Conservation (phyloP, 2,888 invertebrate genomes). For the Drosophila fulvimacula region DNA sequence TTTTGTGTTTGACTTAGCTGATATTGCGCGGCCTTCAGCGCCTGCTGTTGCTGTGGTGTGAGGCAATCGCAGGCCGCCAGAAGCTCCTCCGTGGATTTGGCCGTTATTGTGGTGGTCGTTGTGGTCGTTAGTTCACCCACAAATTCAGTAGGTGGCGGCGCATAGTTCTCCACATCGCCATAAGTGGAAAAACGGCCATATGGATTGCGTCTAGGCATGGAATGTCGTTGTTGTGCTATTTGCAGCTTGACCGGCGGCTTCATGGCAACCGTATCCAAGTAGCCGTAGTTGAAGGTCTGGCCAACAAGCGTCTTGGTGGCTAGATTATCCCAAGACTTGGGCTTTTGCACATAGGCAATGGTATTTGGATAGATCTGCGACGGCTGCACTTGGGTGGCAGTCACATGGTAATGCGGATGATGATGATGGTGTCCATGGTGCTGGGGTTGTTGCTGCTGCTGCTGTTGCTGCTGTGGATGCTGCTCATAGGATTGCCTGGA, state of each 20-base stretch:
- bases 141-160: slow-evolving; percentile 85
- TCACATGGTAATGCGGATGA: slow-evolving; percentile 84
- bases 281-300: slow-evolving; percentile 94
- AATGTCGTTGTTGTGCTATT: slow-evolving; percentile 85
- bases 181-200: slow-evolving; percentile 85
- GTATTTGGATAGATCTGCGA: slow-evolving; percentile 83
- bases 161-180: slow-evolving; percentile 84
- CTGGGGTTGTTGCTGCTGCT: slow-evolving; percentile 79
- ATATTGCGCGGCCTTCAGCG: slow-evolving; percentile 75
- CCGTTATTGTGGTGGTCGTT: slow-evolving; percentile 86
- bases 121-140: slow-evolving; percentile 85
- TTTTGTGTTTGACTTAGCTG: slow-evolving; percentile 79
- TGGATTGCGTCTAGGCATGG: slow-evolving; percentile 85
- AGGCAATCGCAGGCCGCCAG: slow-evolving; percentile 84
- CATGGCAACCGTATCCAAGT: slow-evolving; percentile 88
- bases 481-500: slow-evolving; percentile 86
- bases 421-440: slow-evolving; percentile 79
- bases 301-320: slow-evolving; percentile 94
- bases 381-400: slow-evolving; percentile 85
- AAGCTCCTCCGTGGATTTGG: slow-evolving; percentile 93
- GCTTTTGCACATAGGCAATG: slow-evolving; percentile 87
- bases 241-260: slow-evolving; percentile 84
- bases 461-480: slow-evolving; percentile 78
- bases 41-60: slow-evolving; percentile 79
- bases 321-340: slow-evolving; percentile 95